These are phyloP conservation scores for Tiliacea aurago DNA, from an alignment of 2,888 invertebrate species.

Conservation along the genomic window DNA sequence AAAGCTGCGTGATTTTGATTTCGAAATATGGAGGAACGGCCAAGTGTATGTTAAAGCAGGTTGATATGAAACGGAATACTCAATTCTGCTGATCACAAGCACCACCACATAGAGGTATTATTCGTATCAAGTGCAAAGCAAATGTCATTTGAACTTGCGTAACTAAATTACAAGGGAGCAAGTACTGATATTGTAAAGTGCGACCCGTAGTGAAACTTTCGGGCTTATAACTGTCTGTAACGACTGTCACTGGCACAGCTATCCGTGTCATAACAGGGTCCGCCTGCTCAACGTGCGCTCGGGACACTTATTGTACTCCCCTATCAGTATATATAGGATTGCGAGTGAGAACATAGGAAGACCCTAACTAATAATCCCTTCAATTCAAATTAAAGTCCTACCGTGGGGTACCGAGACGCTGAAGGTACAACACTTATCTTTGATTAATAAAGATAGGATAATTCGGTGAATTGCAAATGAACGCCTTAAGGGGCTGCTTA, in stretches of 20 bases:
- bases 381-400: slow-evolving; percentile 26
- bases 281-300: background rate
- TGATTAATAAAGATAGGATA: slow-evolving; percentile 55
- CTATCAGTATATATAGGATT: slow-evolving; percentile 13
- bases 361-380: slow-evolving; percentile 9
- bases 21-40: background rate
- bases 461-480: slow-evolving; percentile 56
- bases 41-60: slow-evolving; percentile 4
- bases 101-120: background rate
- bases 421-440: slow-evolving; percentile 40
- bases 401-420: slow-evolving; percentile 6
- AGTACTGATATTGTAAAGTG: slow-evolving; percentile 15
- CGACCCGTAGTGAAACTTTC: slow-evolving; percentile 3
- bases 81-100: background rate
- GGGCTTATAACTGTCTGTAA: slow-evolving; percentile 15
- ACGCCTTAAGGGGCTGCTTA: slow-evolving; percentile 44
- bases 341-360: slow-evolving; percentile 5
- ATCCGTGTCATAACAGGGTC: slow-evolving; percentile 15
- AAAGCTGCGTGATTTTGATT: slow-evolving; percentile 11
- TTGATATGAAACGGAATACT: slow-evolving; percentile 16
- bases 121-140: background rate
- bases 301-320: slow-evolving; percentile 8
- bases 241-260: slow-evolving; percentile 19
- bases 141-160: background rate
- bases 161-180: slow-evolving; percentile 7